Base-by-base conservation (phyloP, 2,113 vertebrate genomes). In the Gymnobelideus leadbeateri region DNA sequence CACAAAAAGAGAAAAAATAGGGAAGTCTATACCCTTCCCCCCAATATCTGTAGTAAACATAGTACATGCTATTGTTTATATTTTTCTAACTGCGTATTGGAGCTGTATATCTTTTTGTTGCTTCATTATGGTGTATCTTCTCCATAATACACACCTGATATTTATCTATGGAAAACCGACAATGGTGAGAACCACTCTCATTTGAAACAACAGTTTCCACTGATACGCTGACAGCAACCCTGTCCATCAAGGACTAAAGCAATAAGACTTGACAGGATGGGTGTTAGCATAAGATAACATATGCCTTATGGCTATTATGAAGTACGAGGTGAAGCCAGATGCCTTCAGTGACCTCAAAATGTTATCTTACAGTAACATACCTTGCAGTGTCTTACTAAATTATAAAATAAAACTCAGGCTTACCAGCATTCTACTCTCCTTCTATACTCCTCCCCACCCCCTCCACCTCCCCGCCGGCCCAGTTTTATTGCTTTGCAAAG, bases 331-430 rank as follows among this genome's bases (percentile, higher is more conserved):
- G 92, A 91, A 97, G 94, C 96, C 84, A 90, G 94, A 94, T 11
- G 92, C 95, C 96, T 93, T 94, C 53, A 89, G 94, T 95, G 97
- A 97, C 98, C 96, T 94, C 96, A 51, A 94, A 92, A 50, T 21
- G 93, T 97, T 98, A 98, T 98, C 98, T 98, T 95, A 94, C 61
- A 53, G 94, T 54, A 97, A 51, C 98, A 98, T 90, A 95, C 93
- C 94, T 96, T 92, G 26, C 91, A 50, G 96, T 91, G 92, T 31
- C 84, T 92, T 54, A 91, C 0, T 0, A 94, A 98, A 97, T 95
- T 96, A 96, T 12, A 95, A 97, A 98, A 95, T 51, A 97, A 94
- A 92, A 50, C 28, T 43, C 51, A 94, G 94, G 96, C 93, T 96
- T 94, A 50, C 7, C 96, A 52, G 94, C 84, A 96, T 96, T 91